Conservation (phyloP, 2,113 vertebrate genomes). For the Xerus inauris region DNA sequence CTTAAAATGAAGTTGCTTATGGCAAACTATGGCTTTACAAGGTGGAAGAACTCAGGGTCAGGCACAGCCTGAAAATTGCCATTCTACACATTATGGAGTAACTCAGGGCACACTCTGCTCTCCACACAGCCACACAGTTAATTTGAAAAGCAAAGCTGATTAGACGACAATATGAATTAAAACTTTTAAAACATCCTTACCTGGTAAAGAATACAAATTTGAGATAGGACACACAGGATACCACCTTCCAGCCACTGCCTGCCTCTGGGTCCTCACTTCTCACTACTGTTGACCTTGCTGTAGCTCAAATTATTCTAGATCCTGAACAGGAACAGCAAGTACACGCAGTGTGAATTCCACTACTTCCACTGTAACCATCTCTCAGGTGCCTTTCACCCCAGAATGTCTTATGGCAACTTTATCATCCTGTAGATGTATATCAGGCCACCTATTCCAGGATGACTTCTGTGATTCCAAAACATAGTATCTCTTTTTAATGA, state of each 20-base stretch:
- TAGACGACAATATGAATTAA: neutral
- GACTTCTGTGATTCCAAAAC: neutral
- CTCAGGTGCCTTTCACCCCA: neutral
- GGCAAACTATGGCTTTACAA: no score
- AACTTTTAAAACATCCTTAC: neutral
- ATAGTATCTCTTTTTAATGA: neutral
- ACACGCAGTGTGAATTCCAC: neutral
- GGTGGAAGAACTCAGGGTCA: no score
- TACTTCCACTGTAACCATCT: neutral
- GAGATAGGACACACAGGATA: fast-evolving
- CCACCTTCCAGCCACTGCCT: no score
- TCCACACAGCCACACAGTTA: neutral
- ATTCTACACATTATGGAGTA: no score
- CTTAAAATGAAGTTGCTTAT: no score
- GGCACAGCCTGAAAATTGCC: no score
- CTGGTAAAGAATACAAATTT: neutral
- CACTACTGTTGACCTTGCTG: neutral
- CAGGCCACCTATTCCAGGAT: neutral
- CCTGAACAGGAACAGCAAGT: neutral
- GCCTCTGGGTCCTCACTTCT: neutral
- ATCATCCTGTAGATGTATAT: neutral
- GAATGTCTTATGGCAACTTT: neutral
- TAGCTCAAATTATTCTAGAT: neutral
- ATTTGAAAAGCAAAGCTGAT: neutral
- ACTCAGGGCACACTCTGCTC: no score